Evolutionary conservation across 1,140 invertebrate species (phyloP), one percentile per base, ranked within the genome.

Genomic region (Aphaenogaster floridana): DNA sequence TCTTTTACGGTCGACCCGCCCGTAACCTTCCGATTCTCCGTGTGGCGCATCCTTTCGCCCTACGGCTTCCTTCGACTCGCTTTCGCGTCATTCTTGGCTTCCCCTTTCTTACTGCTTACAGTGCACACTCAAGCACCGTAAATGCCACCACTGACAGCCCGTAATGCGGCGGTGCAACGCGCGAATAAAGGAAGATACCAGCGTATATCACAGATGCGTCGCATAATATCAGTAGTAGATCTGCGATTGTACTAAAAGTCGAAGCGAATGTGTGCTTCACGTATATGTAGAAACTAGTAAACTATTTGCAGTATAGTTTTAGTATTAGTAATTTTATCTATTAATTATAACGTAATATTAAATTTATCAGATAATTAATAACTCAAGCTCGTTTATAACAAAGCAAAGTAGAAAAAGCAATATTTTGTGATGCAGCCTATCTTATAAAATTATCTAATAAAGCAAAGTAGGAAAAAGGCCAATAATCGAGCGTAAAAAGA

Each of bases 1-100:
- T 78, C 52, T 66, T 86, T 86, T 86, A 86, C 48, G 36, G 74
- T 79, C 74, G 80, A n/a, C 3, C 28, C 50, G 50, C 34, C 28
- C 13, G 28, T 76, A 63, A 74, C 42, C 80, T 74, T 74, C 42
- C 52, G 39, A 69, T 72, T 48, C 13, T 42, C 61, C 13, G 48
- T 7, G 34, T 39, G n/a, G 17, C 6, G 45, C 48, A 9, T 48
- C 8, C 68, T 48, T 48, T 54, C 54, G 68, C 48, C 36, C 48
- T 54, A 36, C 34, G 63, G 11, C 28, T 64, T 64, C 42, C 42
- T 64, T 50, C 28, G 42, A 45, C 7, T 68, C 21, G 48, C 48
- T 39, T 17, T 68, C 15, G 59, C 59, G 13, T 68, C 21, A 8
- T n/a, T 4, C 36, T 54, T 34, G 34, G n/a, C 63, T 80, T 66